These are phyloP conservation scores for Drosophila ustulata DNA, from an alignment of 2,888 invertebrate genomes.

Conservation along the genomic window DNA sequence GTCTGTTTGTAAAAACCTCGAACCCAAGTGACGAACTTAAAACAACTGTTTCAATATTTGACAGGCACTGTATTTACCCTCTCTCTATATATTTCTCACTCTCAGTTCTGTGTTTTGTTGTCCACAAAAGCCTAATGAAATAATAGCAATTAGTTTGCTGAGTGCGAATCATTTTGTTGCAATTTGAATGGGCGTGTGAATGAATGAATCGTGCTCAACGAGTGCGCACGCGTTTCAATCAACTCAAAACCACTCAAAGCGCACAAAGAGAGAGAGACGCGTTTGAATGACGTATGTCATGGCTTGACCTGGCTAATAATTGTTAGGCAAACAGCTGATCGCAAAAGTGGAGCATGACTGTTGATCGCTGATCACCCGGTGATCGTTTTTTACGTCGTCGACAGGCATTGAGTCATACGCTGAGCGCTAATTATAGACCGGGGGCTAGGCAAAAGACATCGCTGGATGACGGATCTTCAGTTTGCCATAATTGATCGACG, in stretches of 20 bases:
- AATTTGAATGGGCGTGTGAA: slow-evolving; percentile 64
- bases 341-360: slow-evolving; percentile 48
- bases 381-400: slow-evolving; percentile 2
- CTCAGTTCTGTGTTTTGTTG: slow-evolving; percentile 6
- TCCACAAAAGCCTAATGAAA: slow-evolving; percentile 30
- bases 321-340: slow-evolving; percentile 28
- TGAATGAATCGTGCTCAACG: slow-evolving; percentile 56
- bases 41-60: slow-evolving; percentile 48
- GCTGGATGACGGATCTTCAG: slow-evolving; percentile 1
- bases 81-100: slow-evolving; percentile 4
- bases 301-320: slow-evolving; percentile 22
- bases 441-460: not conserved
- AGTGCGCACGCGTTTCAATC: slow-evolving; percentile 10
- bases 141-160: slow-evolving; percentile 43
- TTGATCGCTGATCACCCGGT: slow-evolving; percentile 7
- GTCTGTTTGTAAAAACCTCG: slow-evolving; percentile 29
- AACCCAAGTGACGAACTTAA: slow-evolving; percentile 18
- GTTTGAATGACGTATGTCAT: slow-evolving; percentile 10
- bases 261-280: not conserved
- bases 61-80: slow-evolving; percentile 13
- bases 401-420: slow-evolving; percentile 2
- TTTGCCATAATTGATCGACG: not conserved
- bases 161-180: slow-evolving; percentile 55
- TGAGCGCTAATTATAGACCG: slow-evolving; percentile 5
- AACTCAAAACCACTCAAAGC: not conserved